Base-by-base conservation (phyloP, 2,888 invertebrate genomes). In the Brachynemurus nebulosus region DNA sequence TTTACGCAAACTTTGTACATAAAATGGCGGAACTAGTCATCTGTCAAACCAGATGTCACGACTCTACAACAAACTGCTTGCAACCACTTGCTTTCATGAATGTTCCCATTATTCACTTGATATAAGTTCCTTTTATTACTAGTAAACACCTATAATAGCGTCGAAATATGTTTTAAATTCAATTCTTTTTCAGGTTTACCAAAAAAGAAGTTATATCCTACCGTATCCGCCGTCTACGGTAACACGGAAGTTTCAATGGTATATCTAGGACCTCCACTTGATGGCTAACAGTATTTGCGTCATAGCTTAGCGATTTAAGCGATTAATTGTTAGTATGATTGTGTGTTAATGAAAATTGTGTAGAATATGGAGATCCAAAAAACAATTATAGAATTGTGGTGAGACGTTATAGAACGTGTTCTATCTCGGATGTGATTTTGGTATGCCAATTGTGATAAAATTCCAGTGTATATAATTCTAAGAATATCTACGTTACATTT, bases 181-280 rank as follows among this genome's bases (percentile, higher is more conserved):
- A n/a, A n/a, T n/a, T n/a, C n/a, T 39, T 45, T 60, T 71, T 45
- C 63, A 88, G 88, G 90, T 55, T 75, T 96, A 63, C 95, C 96
- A 45, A 86, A 86, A 60, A 91, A 89, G 62, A 84, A 81, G 64
- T 71, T 97, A 43, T 98, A 84, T 65, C 96, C 97, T 48, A 88
- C 96, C 48, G 89, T 96, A 42, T 95, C 96, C 40, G 96, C 96
- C 47, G 97, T 98, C 9, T 98, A 97, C 70, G 97, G 97, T 48
- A 97, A 98, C 63, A 97, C 96, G 39, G 96, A 98, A 74, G 93
- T 98, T 33, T 93, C 96, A 27, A 96, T 98, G 95, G 91, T 96
- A 35, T 98, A 98, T 66, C 70, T 95, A 56, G 97, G 97, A 51
- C 82, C 86, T 51, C 96, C 97, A n/a, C 66, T 92, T 59, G 93